Base-by-base conservation (phyloP, 2,888 invertebrate species). In the Trissolcus japonicus region DNA sequence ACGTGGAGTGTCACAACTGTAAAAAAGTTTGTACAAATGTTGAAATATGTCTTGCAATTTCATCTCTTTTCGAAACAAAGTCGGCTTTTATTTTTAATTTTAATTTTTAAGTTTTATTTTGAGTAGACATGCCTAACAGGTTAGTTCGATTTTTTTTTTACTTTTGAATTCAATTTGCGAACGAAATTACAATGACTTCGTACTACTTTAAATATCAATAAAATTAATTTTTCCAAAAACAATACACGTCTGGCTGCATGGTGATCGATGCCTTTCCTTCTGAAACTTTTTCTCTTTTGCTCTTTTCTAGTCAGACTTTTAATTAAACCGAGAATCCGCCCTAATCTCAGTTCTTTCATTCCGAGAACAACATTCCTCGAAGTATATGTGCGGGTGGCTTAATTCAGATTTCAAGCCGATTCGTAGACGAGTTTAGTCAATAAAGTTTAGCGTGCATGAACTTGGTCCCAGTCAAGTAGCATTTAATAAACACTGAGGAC, bases 241-340 rank as follows among this genome's bases (percentile, higher is more conserved):
- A 73, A 66, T 73, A 65, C 25, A 54, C 60, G 57, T 43, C 16
- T 63, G 66, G 56, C 66, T 65, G 48, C 61, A 61, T 41, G 66
- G 50, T 43, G 21, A 60, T n/a, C n/a, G n/a, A n/a, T 50, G 57
- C 21, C 66, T 55, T 60, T 68, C 60, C 29, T 56, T 43, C 46
- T 29, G 54, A 60, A 43, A 19, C 54, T 54, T 46, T 46, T 16
- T 53, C 46, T 41, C 60, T 55, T 57, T 46, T 60, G 35, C 48
- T 54, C 68, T 68, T 61, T 53, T 46, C 61, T 40, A 19, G 68
- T 68, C 56, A 55, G 74, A 74, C 74, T 74, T 74, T 74, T 74
- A 74, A 74, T 74, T 74, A 74, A 74, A 74, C 74, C 67, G 67
- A 63, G 74, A 74, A 67, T 66, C 60, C 60, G 73, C 73, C 74